These are phyloP conservation scores for Neria commutata DNA, from an alignment of 2,888 invertebrate genomes.

Conservation along the genomic window DNA sequence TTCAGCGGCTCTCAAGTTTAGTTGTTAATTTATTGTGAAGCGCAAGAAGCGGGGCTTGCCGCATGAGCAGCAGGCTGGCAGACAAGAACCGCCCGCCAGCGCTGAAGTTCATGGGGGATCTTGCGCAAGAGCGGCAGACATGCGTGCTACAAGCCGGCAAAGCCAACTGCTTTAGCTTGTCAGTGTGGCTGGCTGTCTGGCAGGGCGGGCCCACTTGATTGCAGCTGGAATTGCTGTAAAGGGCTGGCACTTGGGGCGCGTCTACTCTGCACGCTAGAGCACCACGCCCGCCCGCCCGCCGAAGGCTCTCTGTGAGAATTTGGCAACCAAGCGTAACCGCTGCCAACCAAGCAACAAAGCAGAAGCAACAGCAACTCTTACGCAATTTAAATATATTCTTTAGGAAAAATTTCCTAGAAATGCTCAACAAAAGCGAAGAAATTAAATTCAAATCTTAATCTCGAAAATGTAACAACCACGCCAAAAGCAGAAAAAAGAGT, in stretches of 20 bases:
- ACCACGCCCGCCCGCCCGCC: background rate
- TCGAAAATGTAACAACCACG: too few relatives aligned
- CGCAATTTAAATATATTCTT: too few relatives aligned
- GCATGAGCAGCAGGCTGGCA: background rate
- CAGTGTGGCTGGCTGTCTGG: background rate
- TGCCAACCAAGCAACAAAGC: conserved; percentile 36
- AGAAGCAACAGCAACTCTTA: too few relatives aligned
- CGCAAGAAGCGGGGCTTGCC: too few relatives aligned
- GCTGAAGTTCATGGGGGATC: background rate
- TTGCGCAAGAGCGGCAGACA: background rate
- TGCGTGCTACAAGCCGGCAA: too few relatives aligned
- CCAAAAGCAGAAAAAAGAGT: too few relatives aligned
- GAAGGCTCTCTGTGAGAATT: conserved; percentile 42
- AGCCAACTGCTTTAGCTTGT: too few relatives aligned
- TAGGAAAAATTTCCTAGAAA: background rate
- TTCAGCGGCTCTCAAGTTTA: too few relatives aligned
- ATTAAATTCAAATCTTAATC: too few relatives aligned
- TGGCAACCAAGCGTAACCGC: conserved; percentile 47
- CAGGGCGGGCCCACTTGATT: conserved; percentile 14
- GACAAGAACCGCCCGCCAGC: background rate
- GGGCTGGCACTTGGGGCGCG: background rate
- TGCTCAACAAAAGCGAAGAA: too few relatives aligned
- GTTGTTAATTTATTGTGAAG: background rate
- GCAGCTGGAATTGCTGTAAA: conserved; percentile 20
- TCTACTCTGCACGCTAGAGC: conserved; percentile 25